phyloP scores from a whole-genome alignment of 2,888 invertebrate species.

The Latrodectus hesperus region DNA sequence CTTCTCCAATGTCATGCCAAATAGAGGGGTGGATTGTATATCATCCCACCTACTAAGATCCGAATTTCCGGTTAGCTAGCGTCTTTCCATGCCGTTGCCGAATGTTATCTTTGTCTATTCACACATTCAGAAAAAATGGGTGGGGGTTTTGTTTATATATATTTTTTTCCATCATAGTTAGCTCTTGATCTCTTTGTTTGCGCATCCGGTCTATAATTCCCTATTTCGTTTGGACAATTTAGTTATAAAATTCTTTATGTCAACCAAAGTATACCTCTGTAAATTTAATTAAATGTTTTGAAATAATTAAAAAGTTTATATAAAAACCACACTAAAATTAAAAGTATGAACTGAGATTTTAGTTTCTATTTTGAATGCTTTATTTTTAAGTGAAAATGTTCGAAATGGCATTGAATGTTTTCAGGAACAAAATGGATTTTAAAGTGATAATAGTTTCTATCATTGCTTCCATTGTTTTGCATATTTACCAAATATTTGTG shows the following conservation, averaged over 20 bases:
- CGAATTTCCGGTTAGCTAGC: conserved; percentile 24
- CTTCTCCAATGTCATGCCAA: conserved; percentile 24
- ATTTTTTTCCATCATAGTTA: not conserved
- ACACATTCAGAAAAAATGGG: not conserved
- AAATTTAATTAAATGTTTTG: too few relatives aligned
- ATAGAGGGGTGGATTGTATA: conserved; percentile 51
- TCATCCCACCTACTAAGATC: conserved; percentile 48
- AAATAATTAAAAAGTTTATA: too few relatives aligned
- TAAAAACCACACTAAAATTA: too few relatives aligned
- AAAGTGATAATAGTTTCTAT: too few relatives aligned
- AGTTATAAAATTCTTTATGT: not conserved
- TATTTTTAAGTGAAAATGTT: too few relatives aligned
- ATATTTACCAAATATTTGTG: too few relatives aligned
- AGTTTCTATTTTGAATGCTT: too few relatives aligned
- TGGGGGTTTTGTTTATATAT: not conserved
- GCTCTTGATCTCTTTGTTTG: not conserved
- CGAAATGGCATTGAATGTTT: too few relatives aligned
- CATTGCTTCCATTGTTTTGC: too few relatives aligned
- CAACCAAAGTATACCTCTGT: too few relatives aligned
- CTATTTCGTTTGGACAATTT: not conserved
- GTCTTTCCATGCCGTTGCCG: conserved; percentile 3
- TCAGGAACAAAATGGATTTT: too few relatives aligned
- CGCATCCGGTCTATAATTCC: conserved; percentile 12
- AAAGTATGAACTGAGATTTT: too few relatives aligned
- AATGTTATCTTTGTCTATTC: conserved; percentile 31